phyloP scores from a whole-genome alignment of 2,888 invertebrate genomes.

The Melinopterus prodromus region DNA sequence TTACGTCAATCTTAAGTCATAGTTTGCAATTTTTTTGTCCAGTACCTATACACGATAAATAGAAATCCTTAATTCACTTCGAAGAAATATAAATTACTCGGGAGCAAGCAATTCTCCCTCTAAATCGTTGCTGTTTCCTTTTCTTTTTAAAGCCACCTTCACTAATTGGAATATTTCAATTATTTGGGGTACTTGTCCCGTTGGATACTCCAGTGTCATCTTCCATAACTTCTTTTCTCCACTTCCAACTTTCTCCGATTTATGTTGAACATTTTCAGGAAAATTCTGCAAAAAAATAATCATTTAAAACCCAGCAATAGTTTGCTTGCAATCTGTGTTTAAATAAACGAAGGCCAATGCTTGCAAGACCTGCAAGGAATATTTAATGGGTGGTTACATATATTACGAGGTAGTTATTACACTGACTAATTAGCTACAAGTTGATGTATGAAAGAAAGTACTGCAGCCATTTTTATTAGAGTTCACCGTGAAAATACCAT shows the following conservation, averaged over 20 bases:
- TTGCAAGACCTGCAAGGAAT: too few species aligned
- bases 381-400: too few species aligned
- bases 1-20: background rate
- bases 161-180: constrained; percentile 56
- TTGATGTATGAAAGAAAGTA: too few species aligned
- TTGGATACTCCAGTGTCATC: constrained; percentile 49
- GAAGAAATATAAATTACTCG: constrained; percentile 14
- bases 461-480: too few species aligned
- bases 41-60: background rate
- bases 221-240: constrained; percentile 45
- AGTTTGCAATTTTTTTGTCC: background rate
- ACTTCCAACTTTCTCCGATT: constrained; percentile 39
- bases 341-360: background rate
- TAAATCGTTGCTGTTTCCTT: constrained; percentile 52
- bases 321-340: constrained; percentile 5
- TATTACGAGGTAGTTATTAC: too few species aligned
- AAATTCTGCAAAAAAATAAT: constrained; percentile 50
- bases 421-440: too few species aligned
- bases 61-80: too few species aligned
- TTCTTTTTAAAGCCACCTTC: constrained; percentile 50
- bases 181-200: constrained; percentile 45
- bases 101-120: constrained; percentile 53
- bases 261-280: constrained; percentile 46
- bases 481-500: too few species aligned
- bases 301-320: constrained; percentile 7